phyloP scores from a whole-genome alignment of 2,888 invertebrate genomes.

The Exocentrus adspersus region DNA sequence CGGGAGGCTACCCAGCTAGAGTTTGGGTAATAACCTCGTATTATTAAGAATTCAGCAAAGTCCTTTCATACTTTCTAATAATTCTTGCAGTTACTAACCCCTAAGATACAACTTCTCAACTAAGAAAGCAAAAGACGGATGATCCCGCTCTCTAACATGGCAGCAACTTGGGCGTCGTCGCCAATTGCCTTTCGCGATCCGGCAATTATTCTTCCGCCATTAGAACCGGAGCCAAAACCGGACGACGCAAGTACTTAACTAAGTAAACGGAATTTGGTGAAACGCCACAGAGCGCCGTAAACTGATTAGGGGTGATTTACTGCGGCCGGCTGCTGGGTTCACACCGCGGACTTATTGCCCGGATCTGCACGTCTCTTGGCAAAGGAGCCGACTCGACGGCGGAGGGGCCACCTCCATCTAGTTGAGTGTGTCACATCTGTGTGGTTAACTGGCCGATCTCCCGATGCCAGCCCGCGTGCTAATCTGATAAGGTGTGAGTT shows the following conservation, averaged over 20 bases:
- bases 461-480: conserved; percentile 35
- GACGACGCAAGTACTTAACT: not conserved
- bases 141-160: too few species aligned
- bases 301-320: conserved; percentile 41
- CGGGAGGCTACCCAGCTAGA: too few species aligned
- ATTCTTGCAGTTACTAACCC: too few species aligned
- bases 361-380: not conserved
- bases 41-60: too few species aligned
- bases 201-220: not conserved
- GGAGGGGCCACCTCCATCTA: conserved; percentile 32
- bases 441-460: conserved; percentile 39
- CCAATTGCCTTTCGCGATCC: not conserved
- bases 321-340: not conserved
- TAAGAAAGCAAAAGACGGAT: too few species aligned
- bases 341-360: not conserved
- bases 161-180: not conserved
- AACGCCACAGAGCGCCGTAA: conserved; percentile 32
- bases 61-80: too few species aligned
- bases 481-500: conserved; percentile 53
- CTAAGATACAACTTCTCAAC: too few species aligned
- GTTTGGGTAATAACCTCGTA: too few species aligned
- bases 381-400: conserved; percentile 1
- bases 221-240: not conserved
- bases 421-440: conserved; percentile 42
- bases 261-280: conserved; percentile 29